A percentile compares a stretch with the other conserved stretches of the same genome.
These are phyloP conservation scores for Cecropterus lyciades DNA, from an alignment of 1,140 invertebrate species.

Conservation along the genomic window DNA sequence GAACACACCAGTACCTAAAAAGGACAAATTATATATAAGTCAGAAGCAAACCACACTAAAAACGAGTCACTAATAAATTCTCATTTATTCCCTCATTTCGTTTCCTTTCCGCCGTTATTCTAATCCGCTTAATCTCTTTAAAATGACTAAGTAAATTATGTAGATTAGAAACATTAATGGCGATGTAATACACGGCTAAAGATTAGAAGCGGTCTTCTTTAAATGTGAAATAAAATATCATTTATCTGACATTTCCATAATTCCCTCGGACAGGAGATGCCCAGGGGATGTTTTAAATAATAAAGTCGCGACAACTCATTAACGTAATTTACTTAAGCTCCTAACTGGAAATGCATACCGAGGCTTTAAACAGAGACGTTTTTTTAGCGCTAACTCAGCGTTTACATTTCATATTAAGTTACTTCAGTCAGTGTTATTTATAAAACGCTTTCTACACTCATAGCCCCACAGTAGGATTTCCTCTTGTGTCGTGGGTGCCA, in stretches of 20 bases:
- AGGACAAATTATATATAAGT: neutral
- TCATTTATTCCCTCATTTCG: slow-evolving; percentile 1
- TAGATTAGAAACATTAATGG: slow-evolving; percentile 11
- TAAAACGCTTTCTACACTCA: too few species aligned
- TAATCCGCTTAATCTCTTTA: slow-evolving; percentile 17
- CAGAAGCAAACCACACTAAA: neutral
- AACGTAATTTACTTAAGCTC: slow-evolving; percentile 4
- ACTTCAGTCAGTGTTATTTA: too few species aligned
- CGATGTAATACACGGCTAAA: slow-evolving; percentile 6
- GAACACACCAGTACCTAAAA: too few species aligned
- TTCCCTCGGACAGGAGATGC: slow-evolving; percentile 5
- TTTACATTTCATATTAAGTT: neutral
- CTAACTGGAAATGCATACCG: slow-evolving; percentile 1
- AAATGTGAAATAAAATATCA: slow-evolving; percentile 7
- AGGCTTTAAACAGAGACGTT: slow-evolving; percentile 1
- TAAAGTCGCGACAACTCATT: slow-evolving; percentile 18
- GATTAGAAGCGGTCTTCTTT: slow-evolving; percentile 12
- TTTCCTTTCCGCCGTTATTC: neutral
- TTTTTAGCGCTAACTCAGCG: neutral
- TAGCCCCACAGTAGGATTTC: too few species aligned
- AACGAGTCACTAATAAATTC: neutral
- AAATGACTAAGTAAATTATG: slow-evolving; percentile 15
- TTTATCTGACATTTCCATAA: slow-evolving; percentile 9
- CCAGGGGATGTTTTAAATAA: slow-evolving; percentile 10
- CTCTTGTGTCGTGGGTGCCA: too few species aligned